These are phyloP conservation scores for Sycophila texana DNA, from an alignment of 2,888 invertebrate species.

Conservation along the genomic window DNA sequence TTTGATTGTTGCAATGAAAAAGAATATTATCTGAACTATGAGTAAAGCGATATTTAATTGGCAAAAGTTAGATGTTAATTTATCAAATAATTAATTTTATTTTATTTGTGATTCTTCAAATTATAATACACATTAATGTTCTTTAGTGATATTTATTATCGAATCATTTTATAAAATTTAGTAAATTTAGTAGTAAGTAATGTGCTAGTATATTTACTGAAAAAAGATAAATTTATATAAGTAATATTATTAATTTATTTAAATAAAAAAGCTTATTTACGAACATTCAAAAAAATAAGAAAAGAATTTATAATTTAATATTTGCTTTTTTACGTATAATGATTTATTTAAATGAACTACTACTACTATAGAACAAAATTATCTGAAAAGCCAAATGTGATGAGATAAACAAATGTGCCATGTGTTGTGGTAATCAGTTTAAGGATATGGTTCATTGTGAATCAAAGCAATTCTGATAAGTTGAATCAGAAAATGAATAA, in stretches of 20 bases:
- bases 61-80: background rate
- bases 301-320: background rate
- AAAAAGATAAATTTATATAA: background rate
- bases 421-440: constrained; percentile 29
- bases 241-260: background rate
- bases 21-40: background rate
- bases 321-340: background rate
- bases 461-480: background rate
- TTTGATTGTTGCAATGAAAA: background rate
- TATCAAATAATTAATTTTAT: background rate
- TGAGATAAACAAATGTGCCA: constrained; percentile 38
- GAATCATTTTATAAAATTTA: background rate
- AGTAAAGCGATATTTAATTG: too few species aligned
- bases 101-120: too few species aligned
- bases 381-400: background rate
- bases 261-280: background rate
- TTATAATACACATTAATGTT: background rate
- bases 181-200: constrained; percentile 8
- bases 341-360: too few species aligned
- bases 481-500: constrained; percentile 12
- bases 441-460: background rate
- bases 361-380: too few species aligned
- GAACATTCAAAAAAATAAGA: background rate
- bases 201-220: background rate
- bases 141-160: background rate